Evolutionary conservation across 2,888 invertebrate genomes (phyloP).

Genomic region (Iselma pallidipennis): DNA sequence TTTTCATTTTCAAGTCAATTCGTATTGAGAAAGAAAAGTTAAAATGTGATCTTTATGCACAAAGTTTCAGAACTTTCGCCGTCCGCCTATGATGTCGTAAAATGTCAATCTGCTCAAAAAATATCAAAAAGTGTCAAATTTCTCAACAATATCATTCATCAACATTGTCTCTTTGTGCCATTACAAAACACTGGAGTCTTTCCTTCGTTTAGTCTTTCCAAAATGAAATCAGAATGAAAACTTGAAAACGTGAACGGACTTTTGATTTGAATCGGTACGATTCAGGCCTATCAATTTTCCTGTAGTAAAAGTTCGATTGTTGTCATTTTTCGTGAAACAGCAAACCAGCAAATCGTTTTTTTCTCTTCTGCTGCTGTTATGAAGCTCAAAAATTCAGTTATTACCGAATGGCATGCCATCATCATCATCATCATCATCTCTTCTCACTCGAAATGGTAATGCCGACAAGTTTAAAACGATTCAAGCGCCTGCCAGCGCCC

Average conservation of each 20-base stretch:
- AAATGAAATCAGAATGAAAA: neutral
- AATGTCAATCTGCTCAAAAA: neutral
- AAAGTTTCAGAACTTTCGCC: neutral
- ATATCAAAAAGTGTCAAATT: neutral
- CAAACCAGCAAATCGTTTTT: neutral
- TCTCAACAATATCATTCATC: neutral
- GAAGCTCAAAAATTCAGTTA: conserved; percentile 5
- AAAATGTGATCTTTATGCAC: neutral
- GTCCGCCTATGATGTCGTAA: neutral
- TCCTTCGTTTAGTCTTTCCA: neutral
- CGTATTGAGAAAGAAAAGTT: neutral
- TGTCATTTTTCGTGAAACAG: neutral
- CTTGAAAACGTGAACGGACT: neutral
- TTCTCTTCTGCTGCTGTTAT: neutral
- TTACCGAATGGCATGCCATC: conserved; percentile 8
- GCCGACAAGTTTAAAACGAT: conserved; percentile 7
- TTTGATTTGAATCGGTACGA: neutral
- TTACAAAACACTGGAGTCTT: neutral
- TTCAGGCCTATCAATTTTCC: neutral
- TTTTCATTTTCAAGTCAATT: no score
- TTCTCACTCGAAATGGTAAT: conserved; percentile 4
- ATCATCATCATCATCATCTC: no score
- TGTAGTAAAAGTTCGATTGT: neutral
- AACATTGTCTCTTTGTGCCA: neutral
- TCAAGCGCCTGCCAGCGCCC: conserved; percentile 1